These are phyloP conservation scores for Noctua janthina DNA, from an alignment of 2,888 invertebrate species.

Conservation along the genomic window DNA sequence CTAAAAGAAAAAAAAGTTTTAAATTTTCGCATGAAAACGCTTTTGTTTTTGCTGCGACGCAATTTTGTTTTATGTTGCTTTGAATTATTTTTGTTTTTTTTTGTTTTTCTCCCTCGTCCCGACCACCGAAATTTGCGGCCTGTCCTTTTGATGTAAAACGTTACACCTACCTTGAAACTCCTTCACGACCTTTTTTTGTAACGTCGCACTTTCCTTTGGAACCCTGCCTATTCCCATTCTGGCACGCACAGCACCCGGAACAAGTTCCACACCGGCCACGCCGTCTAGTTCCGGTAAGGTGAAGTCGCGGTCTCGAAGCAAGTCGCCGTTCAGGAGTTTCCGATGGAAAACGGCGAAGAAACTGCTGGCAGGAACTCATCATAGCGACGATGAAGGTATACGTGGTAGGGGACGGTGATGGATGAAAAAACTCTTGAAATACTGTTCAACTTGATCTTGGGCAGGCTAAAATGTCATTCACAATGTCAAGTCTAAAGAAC, in stretches of 20 bases:
- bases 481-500: no score
- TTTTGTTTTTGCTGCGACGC: constrained; percentile 86
- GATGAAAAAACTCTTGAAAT: constrained; percentile 56
- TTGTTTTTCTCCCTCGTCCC: constrained; percentile 66
- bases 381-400: constrained; percentile 95
- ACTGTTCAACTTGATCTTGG: background rate
- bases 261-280: constrained; percentile 85
- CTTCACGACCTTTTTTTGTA: constrained; percentile 47
- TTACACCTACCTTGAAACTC: constrained; percentile 42
- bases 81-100: constrained; percentile 83
- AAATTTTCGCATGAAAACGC: constrained; percentile 78
- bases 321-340: constrained; percentile 98
- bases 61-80: constrained; percentile 87
- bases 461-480: background rate
- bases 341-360: constrained; percentile 96
- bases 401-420: constrained; percentile 80
- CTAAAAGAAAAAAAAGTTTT: constrained; percentile 34
- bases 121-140: constrained; percentile 27
- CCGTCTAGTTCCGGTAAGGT: constrained; percentile 91
- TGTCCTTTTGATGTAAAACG: constrained; percentile 35
- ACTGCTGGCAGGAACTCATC: constrained; percentile 92
- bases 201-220: constrained; percentile 43
- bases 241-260: constrained; percentile 80
- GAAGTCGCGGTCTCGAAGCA: constrained; percentile 97
- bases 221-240: constrained; percentile 64